Percentiles rank a stretch among this genome's conserved stretches.
Conservation (phyloP, 2,113 vertebrate genomes). For the Sphyrna mokarran region DNA sequence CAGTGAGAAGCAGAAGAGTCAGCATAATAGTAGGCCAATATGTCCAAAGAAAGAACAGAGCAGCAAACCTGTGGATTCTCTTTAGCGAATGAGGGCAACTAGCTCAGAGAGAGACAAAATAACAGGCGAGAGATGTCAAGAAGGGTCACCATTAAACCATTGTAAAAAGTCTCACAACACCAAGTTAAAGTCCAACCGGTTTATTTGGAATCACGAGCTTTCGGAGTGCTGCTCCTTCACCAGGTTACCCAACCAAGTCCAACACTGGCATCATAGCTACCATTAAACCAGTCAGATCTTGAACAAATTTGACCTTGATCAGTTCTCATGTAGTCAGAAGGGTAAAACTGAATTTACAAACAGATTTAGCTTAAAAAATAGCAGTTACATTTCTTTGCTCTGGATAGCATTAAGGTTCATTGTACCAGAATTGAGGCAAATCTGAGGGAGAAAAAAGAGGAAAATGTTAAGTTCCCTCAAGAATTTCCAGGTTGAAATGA, state of each 20-base stretch:
- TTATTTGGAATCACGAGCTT: no score
- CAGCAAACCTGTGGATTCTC: no score
- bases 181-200: no score
- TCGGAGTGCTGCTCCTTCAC: no score
- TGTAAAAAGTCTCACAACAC: no score
- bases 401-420: not conserved
- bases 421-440: not conserved
- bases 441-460: not conserved
- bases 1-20: not conserved
- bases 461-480: not conserved
- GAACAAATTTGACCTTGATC: not conserved
- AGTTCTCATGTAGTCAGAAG: not conserved
- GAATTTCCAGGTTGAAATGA: not conserved
- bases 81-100: not conserved
- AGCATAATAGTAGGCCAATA: not conserved
- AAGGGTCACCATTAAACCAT: not conserved
- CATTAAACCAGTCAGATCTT: not conserved
- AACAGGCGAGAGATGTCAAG: not conserved
- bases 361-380: no score
- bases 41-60: not conserved
- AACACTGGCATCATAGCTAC: not conserved
- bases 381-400: not conserved
- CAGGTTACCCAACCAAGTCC: no score
- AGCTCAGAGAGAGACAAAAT: not conserved
- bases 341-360: not conserved